A percentile compares a stretch with the other conserved stretches of the same genome.
Conservation (phyloP, 2,797 vertebrate genomes). For the Graptemys geographica region DNA sequence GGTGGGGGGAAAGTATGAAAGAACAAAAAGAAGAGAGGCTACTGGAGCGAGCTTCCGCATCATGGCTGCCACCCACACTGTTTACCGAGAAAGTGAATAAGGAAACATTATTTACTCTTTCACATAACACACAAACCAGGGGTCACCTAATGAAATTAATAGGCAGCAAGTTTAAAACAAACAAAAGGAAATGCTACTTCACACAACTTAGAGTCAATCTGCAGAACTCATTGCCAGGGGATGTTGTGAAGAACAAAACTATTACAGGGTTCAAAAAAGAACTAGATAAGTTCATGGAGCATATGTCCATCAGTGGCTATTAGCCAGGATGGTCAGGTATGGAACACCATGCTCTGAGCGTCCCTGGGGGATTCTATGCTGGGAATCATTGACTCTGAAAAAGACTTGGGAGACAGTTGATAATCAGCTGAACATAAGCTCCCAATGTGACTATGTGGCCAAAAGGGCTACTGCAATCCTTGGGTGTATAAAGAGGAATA, state of each 20-base stretch:
- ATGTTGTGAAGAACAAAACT: neutral
- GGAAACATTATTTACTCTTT: neutral
- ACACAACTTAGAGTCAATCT: neutral
- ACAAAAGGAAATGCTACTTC: neutral
- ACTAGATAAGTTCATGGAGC: neutral
- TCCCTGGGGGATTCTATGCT: no score
- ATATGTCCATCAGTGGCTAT: neutral
- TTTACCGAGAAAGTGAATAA: neutral
- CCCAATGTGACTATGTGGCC: no score
- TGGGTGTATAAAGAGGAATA: no score
- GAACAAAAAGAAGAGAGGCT: no score
- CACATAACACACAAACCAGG: neutral
- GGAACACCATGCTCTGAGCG: neutral
- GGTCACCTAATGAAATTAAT: neutral
- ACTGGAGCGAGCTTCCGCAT: no score
- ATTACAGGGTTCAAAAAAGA: neutral
- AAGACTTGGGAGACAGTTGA: no score
- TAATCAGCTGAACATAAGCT: no score
- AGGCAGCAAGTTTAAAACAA: neutral
- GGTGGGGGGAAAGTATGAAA: no score
- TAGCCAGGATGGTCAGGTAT: neutral
- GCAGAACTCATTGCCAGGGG: neutral
- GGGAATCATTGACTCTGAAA: no score
- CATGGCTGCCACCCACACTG: no score
- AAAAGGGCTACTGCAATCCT: no score